Evolutionary conservation across 2,888 invertebrate genomes (phyloP).

Genomic region (Neoitamus cyanurus): DNA sequence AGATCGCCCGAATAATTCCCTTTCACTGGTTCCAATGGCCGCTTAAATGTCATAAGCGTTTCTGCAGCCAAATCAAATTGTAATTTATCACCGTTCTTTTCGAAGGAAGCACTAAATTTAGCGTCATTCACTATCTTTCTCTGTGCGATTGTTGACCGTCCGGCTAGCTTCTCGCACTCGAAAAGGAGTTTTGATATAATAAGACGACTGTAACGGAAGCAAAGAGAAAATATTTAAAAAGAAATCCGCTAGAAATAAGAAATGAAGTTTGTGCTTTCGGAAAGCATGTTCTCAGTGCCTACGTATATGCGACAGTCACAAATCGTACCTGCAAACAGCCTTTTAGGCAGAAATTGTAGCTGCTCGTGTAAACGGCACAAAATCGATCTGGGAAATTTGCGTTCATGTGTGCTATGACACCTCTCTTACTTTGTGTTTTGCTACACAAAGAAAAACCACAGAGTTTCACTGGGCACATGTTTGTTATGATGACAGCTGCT

Average conservation of each 20-base stretch:
- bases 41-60: slow-evolving; percentile 73
- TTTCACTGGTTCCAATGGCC: slow-evolving; percentile 70
- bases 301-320: too few relatives aligned
- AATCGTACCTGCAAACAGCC: too few relatives aligned
- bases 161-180: slow-evolving; percentile 75
- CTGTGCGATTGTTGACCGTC: slow-evolving; percentile 68
- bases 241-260: neutral
- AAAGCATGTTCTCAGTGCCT: too few relatives aligned
- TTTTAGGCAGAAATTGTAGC: too few relatives aligned
- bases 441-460: too few relatives aligned
- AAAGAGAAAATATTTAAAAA: neutral
- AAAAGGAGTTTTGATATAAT: slow-evolving; percentile 74
- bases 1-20: slow-evolving; percentile 70
- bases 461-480: too few relatives aligned
- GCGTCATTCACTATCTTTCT: slow-evolving; percentile 73
- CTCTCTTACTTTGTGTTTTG: too few relatives aligned
- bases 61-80: slow-evolving; percentile 76
- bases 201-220: slow-evolving; percentile 70
- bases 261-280: too few relatives aligned
- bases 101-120: slow-evolving; percentile 70
- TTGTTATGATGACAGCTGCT: too few relatives aligned
- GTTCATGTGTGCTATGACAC: too few relatives aligned
- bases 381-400: too few relatives aligned
- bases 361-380: too few relatives aligned
- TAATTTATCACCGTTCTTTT: slow-evolving; percentile 72